Conservation (phyloP, 2,797 vertebrate species). For the Pangasius macronema region DNA sequence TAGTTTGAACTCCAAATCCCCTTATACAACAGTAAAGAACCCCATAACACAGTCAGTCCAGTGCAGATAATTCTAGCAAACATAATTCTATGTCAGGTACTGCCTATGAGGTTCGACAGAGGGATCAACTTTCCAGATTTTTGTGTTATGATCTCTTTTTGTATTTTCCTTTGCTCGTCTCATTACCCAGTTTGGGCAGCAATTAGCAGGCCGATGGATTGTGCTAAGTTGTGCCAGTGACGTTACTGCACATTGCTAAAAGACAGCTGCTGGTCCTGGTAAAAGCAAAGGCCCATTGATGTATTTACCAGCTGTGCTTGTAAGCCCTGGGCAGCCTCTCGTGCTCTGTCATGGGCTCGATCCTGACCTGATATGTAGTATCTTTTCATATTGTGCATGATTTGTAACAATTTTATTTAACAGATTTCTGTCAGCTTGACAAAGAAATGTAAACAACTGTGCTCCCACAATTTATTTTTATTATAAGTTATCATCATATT, state of each 20-base stretch:
- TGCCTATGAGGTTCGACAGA: slow-evolving; percentile 52
- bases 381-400: neutral
- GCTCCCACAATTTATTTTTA: neutral
- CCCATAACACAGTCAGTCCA: slow-evolving; percentile 49
- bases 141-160: slow-evolving; percentile 60
- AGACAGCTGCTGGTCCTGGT: slow-evolving; percentile 70
- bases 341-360: slow-evolving; percentile 38
- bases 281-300: slow-evolving; percentile 66
- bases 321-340: slow-evolving; percentile 40
- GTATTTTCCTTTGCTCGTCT: slow-evolving; percentile 69
- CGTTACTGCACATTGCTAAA: slow-evolving; percentile 62
- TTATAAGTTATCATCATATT: neutral
- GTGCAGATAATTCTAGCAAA: slow-evolving; percentile 32
- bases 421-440: neutral
- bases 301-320: slow-evolving; percentile 63
- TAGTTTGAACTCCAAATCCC: slow-evolving; percentile 35
- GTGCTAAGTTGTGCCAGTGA: slow-evolving; percentile 61
- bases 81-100: slow-evolving; percentile 67
- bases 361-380: neutral
- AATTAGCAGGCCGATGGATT: slow-evolving; percentile 67
- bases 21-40: slow-evolving; percentile 46
- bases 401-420: slow-evolving; percentile 7
- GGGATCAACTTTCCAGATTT: slow-evolving; percentile 59
- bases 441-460: neutral
- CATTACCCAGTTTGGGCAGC: slow-evolving; percentile 63